Conservation (phyloP, 2,797 vertebrate genomes). For the Poecilia velifera region DNA sequence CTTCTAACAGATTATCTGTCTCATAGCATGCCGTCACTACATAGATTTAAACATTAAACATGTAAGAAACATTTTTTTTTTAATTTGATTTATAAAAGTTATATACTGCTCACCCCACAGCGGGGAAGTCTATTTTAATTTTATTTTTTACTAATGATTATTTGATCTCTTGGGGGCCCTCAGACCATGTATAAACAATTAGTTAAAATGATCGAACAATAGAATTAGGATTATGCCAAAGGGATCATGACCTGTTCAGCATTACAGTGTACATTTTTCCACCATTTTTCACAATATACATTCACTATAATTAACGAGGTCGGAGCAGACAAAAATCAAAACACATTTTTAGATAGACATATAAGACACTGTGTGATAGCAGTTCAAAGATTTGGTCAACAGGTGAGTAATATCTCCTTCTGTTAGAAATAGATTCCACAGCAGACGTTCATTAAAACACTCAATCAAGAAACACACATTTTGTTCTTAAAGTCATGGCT, state of each 20-base stretch:
- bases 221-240: neutral
- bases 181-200: neutral
- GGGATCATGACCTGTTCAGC: neutral
- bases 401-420: slow-evolving; percentile 9
- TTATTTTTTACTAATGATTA: neutral
- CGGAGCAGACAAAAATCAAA: neutral
- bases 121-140: neutral
- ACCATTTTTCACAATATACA: neutral
- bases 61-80: too few relatives aligned
- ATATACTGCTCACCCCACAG: neutral
- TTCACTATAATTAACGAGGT: neutral
- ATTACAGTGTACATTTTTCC: neutral
- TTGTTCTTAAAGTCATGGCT: slow-evolving; percentile 3
- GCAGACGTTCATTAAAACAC: slow-evolving; percentile 15
- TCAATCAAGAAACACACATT: neutral
- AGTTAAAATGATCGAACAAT: neutral
- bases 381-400: slow-evolving; percentile 17
- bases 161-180: neutral
- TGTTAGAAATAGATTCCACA: slow-evolving; percentile 24
- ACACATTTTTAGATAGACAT: neutral
- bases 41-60: too few relatives aligned
- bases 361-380: neutral
- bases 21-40: too few relatives aligned
- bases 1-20: too few relatives aligned
- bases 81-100: neutral